A percentile compares a stretch with the other conserved stretches of the same genome.
phyloP scores from a whole-genome alignment of 2,797 vertebrate species.

The Babyrousa celebensis region DNA sequence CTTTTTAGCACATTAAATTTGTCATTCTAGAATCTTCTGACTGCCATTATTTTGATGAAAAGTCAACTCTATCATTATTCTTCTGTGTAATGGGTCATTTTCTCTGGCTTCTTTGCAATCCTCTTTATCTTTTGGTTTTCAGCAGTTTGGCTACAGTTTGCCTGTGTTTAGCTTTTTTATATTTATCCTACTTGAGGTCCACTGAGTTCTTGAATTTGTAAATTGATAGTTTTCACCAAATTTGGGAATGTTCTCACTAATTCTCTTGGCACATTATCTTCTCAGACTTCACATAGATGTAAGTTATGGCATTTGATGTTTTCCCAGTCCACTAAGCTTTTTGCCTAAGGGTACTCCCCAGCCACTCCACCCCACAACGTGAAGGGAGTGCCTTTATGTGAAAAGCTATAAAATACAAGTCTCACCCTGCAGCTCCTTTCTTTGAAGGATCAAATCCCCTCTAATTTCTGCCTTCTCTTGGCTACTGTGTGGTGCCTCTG shows the following conservation, averaged over 20 bases:
- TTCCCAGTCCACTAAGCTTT: neutral
- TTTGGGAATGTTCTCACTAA: neutral
- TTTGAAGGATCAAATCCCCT: neutral
- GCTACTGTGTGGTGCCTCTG: neutral
- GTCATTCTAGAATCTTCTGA: neutral
- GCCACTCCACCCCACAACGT: neutral
- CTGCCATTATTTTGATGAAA: slow-evolving; percentile 40
- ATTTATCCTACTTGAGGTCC: neutral
- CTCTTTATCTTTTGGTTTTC: slow-evolving; percentile 59
- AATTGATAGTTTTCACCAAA: slow-evolving; percentile 23
- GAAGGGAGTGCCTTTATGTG: neutral
- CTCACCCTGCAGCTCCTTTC: neutral
- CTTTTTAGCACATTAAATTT: neutral
- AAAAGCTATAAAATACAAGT: neutral
- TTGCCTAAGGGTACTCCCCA: neutral
- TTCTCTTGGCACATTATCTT: neutral
- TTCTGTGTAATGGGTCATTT: neutral
- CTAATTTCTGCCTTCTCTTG: neutral
- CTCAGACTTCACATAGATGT: neutral
- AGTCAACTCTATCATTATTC: neutral
- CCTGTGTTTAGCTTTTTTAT: neutral
- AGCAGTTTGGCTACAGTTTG: slow-evolving; percentile 11
- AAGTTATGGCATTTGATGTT: neutral
- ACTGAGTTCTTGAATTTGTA: neutral
- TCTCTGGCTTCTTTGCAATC: slow-evolving; percentile 34